Evolutionary conservation across 2,113 vertebrate genomes (phyloP).

Genomic region (Cnemophilus loriae): DNA sequence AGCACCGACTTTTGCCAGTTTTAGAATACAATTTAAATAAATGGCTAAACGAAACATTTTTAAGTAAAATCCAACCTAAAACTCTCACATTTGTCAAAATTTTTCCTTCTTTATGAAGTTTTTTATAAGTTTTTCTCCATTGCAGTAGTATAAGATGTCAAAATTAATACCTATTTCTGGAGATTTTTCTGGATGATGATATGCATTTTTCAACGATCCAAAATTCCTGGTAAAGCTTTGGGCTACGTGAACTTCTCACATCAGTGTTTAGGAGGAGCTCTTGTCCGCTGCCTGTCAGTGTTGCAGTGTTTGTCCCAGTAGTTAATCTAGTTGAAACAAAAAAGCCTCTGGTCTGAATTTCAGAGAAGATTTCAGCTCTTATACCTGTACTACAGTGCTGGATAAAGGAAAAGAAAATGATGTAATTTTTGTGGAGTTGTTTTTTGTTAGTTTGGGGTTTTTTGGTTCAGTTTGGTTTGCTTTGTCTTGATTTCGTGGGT

Average conservation of each 20-base stretch:
- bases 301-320: not conserved
- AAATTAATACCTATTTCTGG: not conserved
- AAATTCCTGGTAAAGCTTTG: not conserved
- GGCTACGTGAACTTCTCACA: not conserved
- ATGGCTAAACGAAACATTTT: not conserved
- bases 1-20: accelerated
- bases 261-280: not conserved
- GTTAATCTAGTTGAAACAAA: not conserved
- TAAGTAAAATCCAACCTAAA: not conserved
- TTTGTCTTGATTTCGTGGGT: no score
- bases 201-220: not conserved
- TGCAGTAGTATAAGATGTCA: not conserved
- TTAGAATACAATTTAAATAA: not conserved
- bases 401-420: not conserved
- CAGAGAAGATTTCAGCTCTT: not conserved
- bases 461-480: not conserved
- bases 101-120: not conserved
- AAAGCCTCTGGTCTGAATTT: not conserved
- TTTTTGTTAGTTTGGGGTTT: not conserved
- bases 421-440: accelerated
- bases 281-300: not conserved
- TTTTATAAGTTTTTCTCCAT: accelerated
- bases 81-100: accelerated
- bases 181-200: not conserved
- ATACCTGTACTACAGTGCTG: not conserved